Evolutionary conservation across 2,888 invertebrate species (phyloP).

Genomic region (Leistus spinibarbis): DNA sequence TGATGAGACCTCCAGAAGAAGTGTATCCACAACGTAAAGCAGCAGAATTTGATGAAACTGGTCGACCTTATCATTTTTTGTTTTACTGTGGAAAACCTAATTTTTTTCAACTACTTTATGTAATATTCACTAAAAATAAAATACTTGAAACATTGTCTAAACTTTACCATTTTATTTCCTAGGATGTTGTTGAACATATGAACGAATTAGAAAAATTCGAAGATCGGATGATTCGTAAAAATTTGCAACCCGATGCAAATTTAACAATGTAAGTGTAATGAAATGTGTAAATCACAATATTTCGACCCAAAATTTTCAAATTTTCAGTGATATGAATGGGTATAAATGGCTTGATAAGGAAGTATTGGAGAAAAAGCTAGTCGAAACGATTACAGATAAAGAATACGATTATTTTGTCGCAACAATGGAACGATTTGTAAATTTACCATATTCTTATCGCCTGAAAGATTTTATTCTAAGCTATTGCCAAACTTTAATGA

Average conservation of each 20-base stretch:
- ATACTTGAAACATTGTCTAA: slow-evolving; percentile 29
- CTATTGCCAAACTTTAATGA: slow-evolving; percentile 67
- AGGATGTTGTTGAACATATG: slow-evolving; percentile 74
- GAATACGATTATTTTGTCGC: slow-evolving; percentile 76
- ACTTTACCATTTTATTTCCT: slow-evolving; percentile 45
- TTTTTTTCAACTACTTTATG: slow-evolving; percentile 82
- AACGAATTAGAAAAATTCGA: slow-evolving; percentile 71
- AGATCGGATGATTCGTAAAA: slow-evolving; percentile 70
- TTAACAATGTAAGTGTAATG: slow-evolving; percentile 61
- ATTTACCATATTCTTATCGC: slow-evolving; percentile 74
- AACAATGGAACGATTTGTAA: slow-evolving; percentile 72
- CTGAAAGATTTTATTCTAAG: slow-evolving; percentile 75
- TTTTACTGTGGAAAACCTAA: slow-evolving; percentile 92
- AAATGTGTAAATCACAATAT: no score
- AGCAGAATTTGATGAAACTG: slow-evolving; percentile 88
- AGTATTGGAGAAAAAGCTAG: slow-evolving; percentile 66
- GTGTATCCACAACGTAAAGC: slow-evolving; percentile 83
- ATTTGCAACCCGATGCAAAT: slow-evolving; percentile 65
- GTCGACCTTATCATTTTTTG: slow-evolving; percentile 87
- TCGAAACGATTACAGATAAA: slow-evolving; percentile 70
- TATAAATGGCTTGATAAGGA: slow-evolving; percentile 71
- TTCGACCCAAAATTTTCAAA: no score
- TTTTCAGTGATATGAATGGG: slow-evolving; percentile 61
- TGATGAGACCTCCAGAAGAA: slow-evolving; percentile 88
- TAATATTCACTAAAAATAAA: no score